Base-by-base conservation (phyloP, 23 tunicate genomes). In the Trididemnum nubilum region DNA sequence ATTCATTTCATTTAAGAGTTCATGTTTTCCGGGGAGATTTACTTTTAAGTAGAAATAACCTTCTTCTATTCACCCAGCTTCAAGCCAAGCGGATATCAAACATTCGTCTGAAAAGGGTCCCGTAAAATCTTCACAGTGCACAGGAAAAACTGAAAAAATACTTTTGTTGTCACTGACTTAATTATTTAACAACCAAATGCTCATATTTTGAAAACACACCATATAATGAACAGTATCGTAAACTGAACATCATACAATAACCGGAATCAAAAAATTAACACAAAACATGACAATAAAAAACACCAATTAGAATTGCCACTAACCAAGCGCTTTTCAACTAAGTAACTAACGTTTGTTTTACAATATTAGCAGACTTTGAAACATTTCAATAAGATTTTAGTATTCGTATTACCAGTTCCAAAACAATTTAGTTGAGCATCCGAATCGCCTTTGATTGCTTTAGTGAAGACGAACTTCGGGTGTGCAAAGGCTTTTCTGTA, bases 131-230 rank as follows among this genome's bases (percentile, higher is more conserved):
- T 69, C 12, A 25, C 74, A 69, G 12, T 34, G 19, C 4, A 5
- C 39, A 2, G 74, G 74, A 69, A 69, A 69, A 4, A 9, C 74
- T 69, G 38, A 44, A 44, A 44, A 44, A 44, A 44, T 44, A 44
- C 54, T 9, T 9, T 44, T 44, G 54, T 44, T 7, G 15, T 44
- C 54, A 44, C 15, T 15, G 15, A n/a, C 9, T 44, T 44, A 44
- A 44, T 44, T 44, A 44, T 44, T 44, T 9, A 44, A 44, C 9
- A n/a, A n/a, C n/a, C n/a, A n/a, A n/a, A n/a, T n/a, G n/a, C n/a
- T n/a, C n/a, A n/a, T n/a, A n/a, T n/a, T n/a, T n/a, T n/a, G n/a
- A n/a, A n/a, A n/a, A n/a, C n/a, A n/a, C n/a, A n/a, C n/a, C n/a
- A n/a, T n/a, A n/a, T n/a, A n/a, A n/a, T n/a, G n/a, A n/a, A n/a